phyloP scores from a whole-genome alignment of 2,113 vertebrate genomes.

The Neotoma lepida region DNA sequence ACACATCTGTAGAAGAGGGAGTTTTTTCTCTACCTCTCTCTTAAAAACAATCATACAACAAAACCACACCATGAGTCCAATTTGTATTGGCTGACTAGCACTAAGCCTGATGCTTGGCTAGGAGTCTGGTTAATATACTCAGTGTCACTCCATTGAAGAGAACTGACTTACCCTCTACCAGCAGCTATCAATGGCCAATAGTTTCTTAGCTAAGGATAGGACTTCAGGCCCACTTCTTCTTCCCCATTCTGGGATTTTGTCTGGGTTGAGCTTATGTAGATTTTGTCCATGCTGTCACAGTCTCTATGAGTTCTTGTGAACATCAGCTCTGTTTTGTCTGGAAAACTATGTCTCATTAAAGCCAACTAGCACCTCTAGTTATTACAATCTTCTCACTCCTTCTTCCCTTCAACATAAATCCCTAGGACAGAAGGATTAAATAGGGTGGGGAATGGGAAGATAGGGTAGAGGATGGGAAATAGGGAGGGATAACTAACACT shows the following conservation, averaged over 20 bases:
- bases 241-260: not conserved
- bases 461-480: not conserved
- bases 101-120: not conserved
- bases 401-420: no score
- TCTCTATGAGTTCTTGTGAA: not conserved
- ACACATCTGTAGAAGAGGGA: conserved; percentile 34
- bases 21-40: not conserved
- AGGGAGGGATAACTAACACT: not conserved
- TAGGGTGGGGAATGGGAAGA: not conserved
- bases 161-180: not conserved
- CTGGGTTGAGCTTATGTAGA: not conserved
- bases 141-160: not conserved
- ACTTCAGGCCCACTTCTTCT: not conserved
- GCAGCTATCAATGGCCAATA: not conserved
- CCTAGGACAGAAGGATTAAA: not conserved
- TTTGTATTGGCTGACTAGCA: not conserved
- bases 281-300: not conserved
- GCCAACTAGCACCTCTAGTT: not conserved
- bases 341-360: not conserved
- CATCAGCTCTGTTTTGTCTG: not conserved
- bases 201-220: no score
- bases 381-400: not conserved
- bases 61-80: not conserved
- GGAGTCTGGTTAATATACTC: not conserved
- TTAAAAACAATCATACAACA: not conserved